Percentiles rank a stretch among this genome's conserved stretches.
phyloP scores from a whole-genome alignment of 2,797 vertebrate species.

The Apogon talboti region DNA sequence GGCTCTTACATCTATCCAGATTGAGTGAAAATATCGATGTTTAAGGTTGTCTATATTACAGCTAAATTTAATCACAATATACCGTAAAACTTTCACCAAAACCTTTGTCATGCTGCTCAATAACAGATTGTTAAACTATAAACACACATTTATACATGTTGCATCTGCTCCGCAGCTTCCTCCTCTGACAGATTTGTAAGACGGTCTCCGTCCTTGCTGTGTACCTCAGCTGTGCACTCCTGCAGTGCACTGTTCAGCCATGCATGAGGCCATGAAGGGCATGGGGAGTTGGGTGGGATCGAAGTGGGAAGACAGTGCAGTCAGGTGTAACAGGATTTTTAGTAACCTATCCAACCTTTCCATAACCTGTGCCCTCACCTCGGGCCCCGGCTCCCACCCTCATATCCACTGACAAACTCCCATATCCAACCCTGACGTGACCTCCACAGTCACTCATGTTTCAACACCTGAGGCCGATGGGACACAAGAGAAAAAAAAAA shows the following conservation, averaged over 20 bases:
- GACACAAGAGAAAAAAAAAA: conserved; percentile 8
- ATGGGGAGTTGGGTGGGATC: not conserved
- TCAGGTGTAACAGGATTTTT: conserved; percentile 42
- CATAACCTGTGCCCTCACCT: conserved; percentile 17
- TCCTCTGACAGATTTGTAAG: conserved; percentile 23
- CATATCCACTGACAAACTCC: not conserved
- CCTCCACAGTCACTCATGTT: not conserved
- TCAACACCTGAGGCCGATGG: conserved; percentile 14
- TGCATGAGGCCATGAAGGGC: conserved; percentile 38
- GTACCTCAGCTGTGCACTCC: conserved; percentile 32
- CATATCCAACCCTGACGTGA: not conserved
- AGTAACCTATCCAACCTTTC: conserved; percentile 17
- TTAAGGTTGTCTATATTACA: no score
- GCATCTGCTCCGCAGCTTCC: not conserved
- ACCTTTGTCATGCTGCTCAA: no score
- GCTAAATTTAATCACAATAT: no score
- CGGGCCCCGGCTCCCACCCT: conserved; percentile 7
- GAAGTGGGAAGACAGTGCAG: conserved; percentile 16
- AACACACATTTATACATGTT: no score
- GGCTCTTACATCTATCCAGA: no score
- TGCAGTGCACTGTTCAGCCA: conserved; percentile 51
- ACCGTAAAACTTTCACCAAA: no score
- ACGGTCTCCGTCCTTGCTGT: conserved; percentile 35
- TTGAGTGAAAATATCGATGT: no score
- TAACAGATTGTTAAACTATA: no score